Evolutionary conservation across 2,888 invertebrate species (phyloP).

Genomic region (Strigamia transsilvanica): DNA sequence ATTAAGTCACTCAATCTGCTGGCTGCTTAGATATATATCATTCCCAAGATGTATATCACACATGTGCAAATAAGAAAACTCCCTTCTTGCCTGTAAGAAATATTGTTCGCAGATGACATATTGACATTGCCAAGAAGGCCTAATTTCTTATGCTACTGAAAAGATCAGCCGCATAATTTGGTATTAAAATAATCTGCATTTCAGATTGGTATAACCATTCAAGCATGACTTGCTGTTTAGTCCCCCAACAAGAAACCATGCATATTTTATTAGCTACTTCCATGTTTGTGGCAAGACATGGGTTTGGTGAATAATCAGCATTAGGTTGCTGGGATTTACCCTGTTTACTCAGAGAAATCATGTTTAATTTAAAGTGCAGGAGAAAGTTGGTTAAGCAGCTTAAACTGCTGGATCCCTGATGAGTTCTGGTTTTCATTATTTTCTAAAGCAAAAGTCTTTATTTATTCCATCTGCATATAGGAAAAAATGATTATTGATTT

Average conservation of each 20-base stretch:
- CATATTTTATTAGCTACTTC: no score
- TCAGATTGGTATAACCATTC: no score
- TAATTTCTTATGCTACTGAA: not conserved
- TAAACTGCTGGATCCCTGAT: not conserved
- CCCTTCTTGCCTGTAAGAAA: not conserved
- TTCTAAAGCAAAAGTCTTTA: not conserved
- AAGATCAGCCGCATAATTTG: no score
- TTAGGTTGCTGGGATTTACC: no score
- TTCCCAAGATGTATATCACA: not conserved
- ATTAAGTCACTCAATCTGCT: not conserved
- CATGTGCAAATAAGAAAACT: not conserved
- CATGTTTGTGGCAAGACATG: no score
- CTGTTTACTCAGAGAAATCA: no score
- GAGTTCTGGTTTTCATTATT: not conserved
- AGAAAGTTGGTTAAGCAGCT: no score
- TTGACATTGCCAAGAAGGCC: not conserved
- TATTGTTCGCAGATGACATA: not conserved
- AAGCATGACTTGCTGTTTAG: no score
- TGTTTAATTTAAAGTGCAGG: no score
- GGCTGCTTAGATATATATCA: slow-evolving; percentile 1
- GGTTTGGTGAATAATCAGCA: no score
- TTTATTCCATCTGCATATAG: not conserved
- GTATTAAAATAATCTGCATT: no score
- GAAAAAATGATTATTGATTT: not conserved
- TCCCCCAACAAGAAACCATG: no score